A percentile compares a stretch with the other conserved stretches of the same genome.
These are phyloP conservation scores for Thalassoma bifasciatum DNA, from an alignment of 2,113 vertebrate species.

Conservation along the genomic window DNA sequence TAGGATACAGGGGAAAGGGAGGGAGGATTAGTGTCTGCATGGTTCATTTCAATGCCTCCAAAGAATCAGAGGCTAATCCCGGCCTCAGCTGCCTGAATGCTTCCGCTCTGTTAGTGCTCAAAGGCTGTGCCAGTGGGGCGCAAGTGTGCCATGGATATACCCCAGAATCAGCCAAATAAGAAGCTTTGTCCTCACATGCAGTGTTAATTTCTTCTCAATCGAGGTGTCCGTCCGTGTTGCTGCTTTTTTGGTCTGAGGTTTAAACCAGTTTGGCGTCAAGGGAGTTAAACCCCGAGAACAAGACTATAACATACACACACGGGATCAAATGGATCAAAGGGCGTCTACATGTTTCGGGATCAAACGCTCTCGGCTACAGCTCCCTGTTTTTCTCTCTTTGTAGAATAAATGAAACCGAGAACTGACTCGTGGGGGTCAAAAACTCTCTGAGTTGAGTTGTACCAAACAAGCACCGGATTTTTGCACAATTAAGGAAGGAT, in stretches of 20 bases:
- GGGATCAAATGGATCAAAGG: conserved; percentile 33
- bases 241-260: conserved; percentile 22
- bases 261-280: conserved; percentile 39
- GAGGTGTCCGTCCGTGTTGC: conserved; percentile 53
- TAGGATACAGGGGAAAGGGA: conserved; percentile 37
- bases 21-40: conserved; percentile 72
- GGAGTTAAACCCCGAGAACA: conserved; percentile 28
- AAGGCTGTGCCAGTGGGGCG: conserved; percentile 48
- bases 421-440: too few species aligned
- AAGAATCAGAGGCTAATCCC: conserved; percentile 72
- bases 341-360: background rate
- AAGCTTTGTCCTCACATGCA: conserved; percentile 67
- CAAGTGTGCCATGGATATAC: conserved; percentile 50
- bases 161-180: conserved; percentile 55
- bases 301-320: conserved; percentile 25
- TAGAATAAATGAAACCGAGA: too few species aligned
- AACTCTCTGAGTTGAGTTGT: too few species aligned
- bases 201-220: conserved; percentile 60
- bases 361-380: too few species aligned
- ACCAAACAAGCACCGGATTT: too few species aligned
- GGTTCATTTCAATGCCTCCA: conserved; percentile 67
- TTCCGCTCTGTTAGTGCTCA: conserved; percentile 57
- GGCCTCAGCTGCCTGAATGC: conserved; percentile 63
- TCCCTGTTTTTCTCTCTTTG: too few species aligned
- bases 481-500: too few species aligned